Evolutionary conservation across 1,140 invertebrate genomes (phyloP).

Genomic region (Pomacea maculata): DNA sequence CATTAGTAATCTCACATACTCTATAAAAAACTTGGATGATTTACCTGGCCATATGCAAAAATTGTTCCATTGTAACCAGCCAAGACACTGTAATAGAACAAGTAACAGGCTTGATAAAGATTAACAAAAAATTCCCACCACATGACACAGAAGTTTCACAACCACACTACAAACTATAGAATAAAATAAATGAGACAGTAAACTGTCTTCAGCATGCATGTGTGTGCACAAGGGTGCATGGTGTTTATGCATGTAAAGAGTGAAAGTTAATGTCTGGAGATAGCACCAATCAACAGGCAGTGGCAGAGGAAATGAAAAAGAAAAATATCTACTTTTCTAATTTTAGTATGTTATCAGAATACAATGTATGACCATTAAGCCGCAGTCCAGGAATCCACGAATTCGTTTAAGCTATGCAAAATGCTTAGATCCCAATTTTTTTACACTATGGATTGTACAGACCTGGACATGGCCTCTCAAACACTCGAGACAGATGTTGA

Average conservation of each 20-base stretch:
- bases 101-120: background rate
- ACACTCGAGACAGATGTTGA: too few species aligned
- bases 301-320: background rate
- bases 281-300: background rate
- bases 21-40: background rate
- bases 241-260: background rate
- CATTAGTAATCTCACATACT: too few species aligned
- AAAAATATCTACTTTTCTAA: background rate
- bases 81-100: conserved; percentile 57
- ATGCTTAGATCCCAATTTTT: too few species aligned
- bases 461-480: too few species aligned
- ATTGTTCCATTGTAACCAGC: conserved; percentile 67
- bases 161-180: background rate
- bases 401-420: too few species aligned
- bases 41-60: conserved; percentile 67
- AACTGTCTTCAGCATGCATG: background rate
- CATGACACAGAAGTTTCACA: background rate
- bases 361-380: too few species aligned
- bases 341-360: too few species aligned
- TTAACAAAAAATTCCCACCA: background rate
- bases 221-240: background rate
- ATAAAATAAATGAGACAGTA: background rate
- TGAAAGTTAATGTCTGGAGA: background rate
- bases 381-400: too few species aligned
- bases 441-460: too few species aligned